These are phyloP conservation scores for Labeo catla DNA, from an alignment of 2,113 vertebrate genomes.

Conservation along the genomic window DNA sequence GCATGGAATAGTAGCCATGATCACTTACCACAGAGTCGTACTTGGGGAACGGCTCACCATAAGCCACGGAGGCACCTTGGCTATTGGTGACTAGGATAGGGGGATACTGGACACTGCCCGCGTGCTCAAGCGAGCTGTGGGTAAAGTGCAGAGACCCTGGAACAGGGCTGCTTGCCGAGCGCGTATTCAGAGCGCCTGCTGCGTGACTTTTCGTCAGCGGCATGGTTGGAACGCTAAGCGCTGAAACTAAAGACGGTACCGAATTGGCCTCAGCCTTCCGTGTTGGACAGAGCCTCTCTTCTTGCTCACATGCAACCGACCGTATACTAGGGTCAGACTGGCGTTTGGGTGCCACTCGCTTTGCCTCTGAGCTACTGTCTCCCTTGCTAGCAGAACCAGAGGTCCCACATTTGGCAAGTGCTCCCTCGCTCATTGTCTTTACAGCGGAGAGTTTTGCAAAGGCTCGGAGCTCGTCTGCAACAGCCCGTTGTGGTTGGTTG, in stretches of 20 bases:
- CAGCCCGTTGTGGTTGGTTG: conserved; percentile 93
- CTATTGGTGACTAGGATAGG: conserved; percentile 98
- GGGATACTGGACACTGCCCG: conserved; percentile 93
- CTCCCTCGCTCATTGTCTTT: conserved; percentile 97
- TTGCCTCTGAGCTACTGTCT: conserved; percentile 86
- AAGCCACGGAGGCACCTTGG: conserved; percentile 90
- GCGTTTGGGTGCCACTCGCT: conserved; percentile 92
- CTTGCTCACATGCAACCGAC: conserved; percentile 89
- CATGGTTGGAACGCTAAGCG: conserved; percentile 95
- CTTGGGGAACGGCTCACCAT: conserved; percentile 92
- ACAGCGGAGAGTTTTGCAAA: conserved; percentile 97
- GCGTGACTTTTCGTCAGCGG: conserved; percentile 93
- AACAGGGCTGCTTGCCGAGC: conserved; percentile 96
- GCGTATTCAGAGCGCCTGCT: conserved; percentile 93
- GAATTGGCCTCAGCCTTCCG: conserved; percentile 94
- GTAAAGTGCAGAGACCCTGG: conserved; percentile 92
- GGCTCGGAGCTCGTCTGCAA: conserved; percentile 97
- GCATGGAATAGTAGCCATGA: conserved; percentile 95
- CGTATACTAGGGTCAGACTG: conserved; percentile 98
- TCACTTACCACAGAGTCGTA: conserved; percentile 92
- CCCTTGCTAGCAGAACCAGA: conserved; percentile 80
- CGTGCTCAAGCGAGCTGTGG: conserved; percentile 93
- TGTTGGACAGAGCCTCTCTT: conserved; percentile 84
- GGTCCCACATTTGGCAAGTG: conserved; percentile 86
- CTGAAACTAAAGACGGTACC: conserved; percentile 95